A percentile compares a stretch with the other conserved stretches of the same genome.
These are phyloP conservation scores for Sinocyclocheilus maitianheensis DNA, from an alignment of 2,113 vertebrate genomes.

Conservation along the genomic window DNA sequence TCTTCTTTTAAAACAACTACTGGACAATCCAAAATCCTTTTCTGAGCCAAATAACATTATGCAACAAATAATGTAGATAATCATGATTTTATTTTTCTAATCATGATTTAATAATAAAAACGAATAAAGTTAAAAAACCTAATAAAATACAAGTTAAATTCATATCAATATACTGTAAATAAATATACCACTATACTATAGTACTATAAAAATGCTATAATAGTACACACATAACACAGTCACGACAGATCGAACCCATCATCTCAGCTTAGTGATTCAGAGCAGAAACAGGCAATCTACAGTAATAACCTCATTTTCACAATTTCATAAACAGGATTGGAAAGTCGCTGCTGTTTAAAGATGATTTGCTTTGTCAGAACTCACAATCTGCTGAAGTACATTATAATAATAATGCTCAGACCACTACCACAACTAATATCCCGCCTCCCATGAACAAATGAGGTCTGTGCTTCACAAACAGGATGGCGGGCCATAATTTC, in stretches of 20 bases:
- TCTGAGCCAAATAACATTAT: too few species aligned
- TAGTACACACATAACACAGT: neutral
- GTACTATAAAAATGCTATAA: too few species aligned
- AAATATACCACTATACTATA: too few species aligned
- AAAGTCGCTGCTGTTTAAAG: slow-evolving; percentile 50
- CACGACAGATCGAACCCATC: neutral
- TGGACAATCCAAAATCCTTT: too few species aligned
- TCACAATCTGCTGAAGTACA: slow-evolving; percentile 61
- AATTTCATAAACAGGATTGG: slow-evolving; percentile 15
- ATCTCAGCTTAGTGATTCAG: neutral
- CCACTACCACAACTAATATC: slow-evolving; percentile 53
- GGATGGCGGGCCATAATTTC: slow-evolving; percentile 64
- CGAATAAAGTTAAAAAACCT: neutral
- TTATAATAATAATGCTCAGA: slow-evolving; percentile 65
- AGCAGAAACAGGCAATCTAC: neutral
- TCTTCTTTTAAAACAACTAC: too few species aligned
- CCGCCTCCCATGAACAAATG: slow-evolving; percentile 46
- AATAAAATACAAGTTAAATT: neutral
- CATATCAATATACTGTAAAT: too few species aligned
- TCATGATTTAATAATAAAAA: too few species aligned
- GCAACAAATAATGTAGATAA: too few species aligned
- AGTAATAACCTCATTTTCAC: neutral
- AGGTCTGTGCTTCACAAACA: slow-evolving; percentile 62
- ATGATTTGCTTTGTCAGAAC: slow-evolving; percentile 51
- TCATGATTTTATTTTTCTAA: too few species aligned